A percentile compares a stretch with the other conserved stretches of the same genome.
Evolutionary conservation across 2,888 invertebrate genomes (phyloP).

Genomic region (Xestia c-nigrum): DNA sequence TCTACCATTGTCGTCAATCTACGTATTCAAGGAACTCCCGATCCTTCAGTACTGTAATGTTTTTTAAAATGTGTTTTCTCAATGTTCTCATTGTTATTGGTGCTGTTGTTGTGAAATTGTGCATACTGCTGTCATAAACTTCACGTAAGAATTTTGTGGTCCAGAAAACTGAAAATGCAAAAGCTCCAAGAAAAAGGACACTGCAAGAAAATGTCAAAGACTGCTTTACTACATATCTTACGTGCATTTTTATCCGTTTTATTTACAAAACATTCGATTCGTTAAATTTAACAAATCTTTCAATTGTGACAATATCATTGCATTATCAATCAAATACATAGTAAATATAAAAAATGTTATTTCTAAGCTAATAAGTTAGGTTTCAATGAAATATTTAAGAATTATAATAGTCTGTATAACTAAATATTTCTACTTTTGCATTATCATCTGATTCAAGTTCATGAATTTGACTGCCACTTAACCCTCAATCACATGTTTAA

Average conservation of each 20-base stretch:
- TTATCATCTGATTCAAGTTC: neutral
- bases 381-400: neutral
- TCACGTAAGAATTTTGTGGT: conserved; percentile 73
- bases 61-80: too few relatives aligned
- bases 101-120: conserved; percentile 22
- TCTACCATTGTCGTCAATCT: conserved; percentile 64
- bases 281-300: neutral
- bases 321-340: neutral
- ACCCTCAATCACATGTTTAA: neutral
- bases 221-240: conserved; percentile 29
- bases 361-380: neutral
- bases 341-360: neutral
- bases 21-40: conserved; percentile 70
- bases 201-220: conserved; percentile 67
- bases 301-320: neutral
- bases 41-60: neutral
- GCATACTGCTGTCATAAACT: conserved; percentile 56
- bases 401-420: neutral
- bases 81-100: conserved; percentile 5
- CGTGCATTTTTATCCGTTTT: neutral
- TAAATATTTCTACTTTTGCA: neutral
- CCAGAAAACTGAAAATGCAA: conserved; percentile 79
- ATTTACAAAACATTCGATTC: neutral
- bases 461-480: neutral
- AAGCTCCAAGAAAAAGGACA: conserved; percentile 74